Percentiles rank a stretch among this genome's conserved stretches.
phyloP scores from a whole-genome alignment of 2,888 invertebrate genomes.

The Cataglyphis livida region DNA sequence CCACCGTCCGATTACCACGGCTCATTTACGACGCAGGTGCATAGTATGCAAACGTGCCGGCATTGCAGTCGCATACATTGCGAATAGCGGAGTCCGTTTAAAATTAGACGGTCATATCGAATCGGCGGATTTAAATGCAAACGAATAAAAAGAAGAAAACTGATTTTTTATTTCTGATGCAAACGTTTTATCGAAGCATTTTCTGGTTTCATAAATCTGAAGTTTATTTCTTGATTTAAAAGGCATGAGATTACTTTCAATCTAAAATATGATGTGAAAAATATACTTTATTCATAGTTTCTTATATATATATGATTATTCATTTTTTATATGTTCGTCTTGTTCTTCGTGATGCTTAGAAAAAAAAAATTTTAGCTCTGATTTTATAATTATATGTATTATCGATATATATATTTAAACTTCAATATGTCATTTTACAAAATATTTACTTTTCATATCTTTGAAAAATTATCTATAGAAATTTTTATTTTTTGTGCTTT shows the following conservation, averaged over 20 bases:
- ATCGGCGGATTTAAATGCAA: conserved; percentile 11
- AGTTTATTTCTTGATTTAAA: neutral
- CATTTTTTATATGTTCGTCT: neutral
- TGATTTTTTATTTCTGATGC: neutral
- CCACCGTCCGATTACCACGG: neutral
- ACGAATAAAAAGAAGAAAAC: conserved; percentile 10
- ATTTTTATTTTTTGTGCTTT: neutral
- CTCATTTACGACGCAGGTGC: conserved; percentile 1
- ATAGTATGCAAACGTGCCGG: neutral
- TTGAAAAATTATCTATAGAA: neutral
- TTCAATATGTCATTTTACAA: neutral
- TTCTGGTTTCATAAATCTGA: conserved; percentile 7
- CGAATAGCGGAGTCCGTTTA: neutral
- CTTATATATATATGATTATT: neutral
- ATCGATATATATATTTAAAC: neutral
- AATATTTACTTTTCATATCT: neutral
- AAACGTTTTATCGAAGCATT: conserved; percentile 6
- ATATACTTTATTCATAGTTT: neutral
- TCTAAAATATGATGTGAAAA: conserved; percentile 7
- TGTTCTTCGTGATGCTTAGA: neutral
- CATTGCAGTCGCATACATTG: neutral
- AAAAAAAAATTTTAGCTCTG: neutral
- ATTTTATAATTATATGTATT: neutral
- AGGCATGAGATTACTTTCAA: neutral
- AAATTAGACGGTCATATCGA: conserved; percentile 14